Base-by-base conservation (phyloP, 2,888 invertebrate genomes). In the Sinhomidia bicolor region DNA sequence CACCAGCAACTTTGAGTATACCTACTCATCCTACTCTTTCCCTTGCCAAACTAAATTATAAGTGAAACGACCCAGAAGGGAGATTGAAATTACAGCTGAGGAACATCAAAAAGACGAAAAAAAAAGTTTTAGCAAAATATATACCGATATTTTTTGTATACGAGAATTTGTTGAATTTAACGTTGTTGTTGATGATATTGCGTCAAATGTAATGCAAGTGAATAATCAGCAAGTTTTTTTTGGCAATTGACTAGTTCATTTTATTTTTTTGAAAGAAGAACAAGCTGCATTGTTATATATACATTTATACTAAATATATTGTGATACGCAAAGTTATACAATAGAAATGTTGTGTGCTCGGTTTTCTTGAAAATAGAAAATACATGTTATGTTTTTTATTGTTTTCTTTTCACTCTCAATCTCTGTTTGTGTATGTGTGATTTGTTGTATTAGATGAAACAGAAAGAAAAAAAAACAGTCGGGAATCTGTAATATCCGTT, bases 21-120 rank as follows among this genome's bases (percentile, higher is more conserved):
- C n/a, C n/a, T n/a, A n/a, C n/a, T n/a, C n/a, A n/a, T n/a, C n/a
- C n/a, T n/a, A n/a, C n/a, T n/a, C n/a, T n/a, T n/a, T n/a, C n/a
- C n/a, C 20, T 83, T 83, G 83, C 57, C 83, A 83, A 83, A 57
- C 36, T 20, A 74, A 83, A 71, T 74, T 71, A 71, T n/a, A 29
- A 57, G 51, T 26, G 51, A 82, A 68, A 26, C 82, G 68, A 82
- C 68, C 65, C 81, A 82, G 81, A 82, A 51, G 26, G 47, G 17
- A 51, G n/a, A 62, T 62, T 62, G 29, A 29, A 29, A 68, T 68
- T 41, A 20, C 20, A n/a, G 10, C 17, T 1, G n/a, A 17, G n/a
- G 4, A 51, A 17, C 4, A 10, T 14, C n/a, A n/a, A n/a, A n/a
- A n/a, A n/a, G n/a, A n/a, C n/a, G n/a, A n/a, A n/a, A n/a, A n/a